Evolutionary conservation across 2,797 vertebrate species (phyloP), one percentile per base, ranked within the genome.

Genomic region (Anguilla obscura): DNA sequence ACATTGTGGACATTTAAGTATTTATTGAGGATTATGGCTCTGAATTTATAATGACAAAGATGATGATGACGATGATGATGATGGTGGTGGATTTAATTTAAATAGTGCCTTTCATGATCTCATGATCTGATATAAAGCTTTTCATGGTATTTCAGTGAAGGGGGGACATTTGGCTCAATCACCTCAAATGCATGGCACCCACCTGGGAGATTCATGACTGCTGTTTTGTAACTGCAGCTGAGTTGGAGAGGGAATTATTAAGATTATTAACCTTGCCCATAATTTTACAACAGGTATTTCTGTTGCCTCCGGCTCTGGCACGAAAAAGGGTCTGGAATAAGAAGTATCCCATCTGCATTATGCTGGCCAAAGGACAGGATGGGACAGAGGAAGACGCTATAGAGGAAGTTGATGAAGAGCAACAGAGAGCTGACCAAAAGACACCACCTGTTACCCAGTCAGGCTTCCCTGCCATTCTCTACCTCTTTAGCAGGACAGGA

Each of bases 271-370:
- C 16, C 33, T 79, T 48, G 50, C 79, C 24, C 18, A n/a, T 24
- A 10, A 45, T 2, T 69, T 92, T 89, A 83, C 89, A 86, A 88
- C 93, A 98, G 97, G 95, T 98, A 6, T 97, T 95, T 91, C 95
- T 98, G 88, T 94, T 96, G 88, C 98, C 97, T 0, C 89, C 94
- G 40, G 93, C 92, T 86, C 92, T 98, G 94, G 97, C 97, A 54
- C 95, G 95, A 80, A 98, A 98, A 91, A 93, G 98, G 92, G 89
- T 94, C 0, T 98, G 98, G 97, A 98, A 97, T 93, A 97, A 96
- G 90, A 98, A 98, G 90, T 98, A 98, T 90, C 97, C 98, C 89
- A 97, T 98, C 93, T 98, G 97, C 88, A 89, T 98, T 91, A 95
- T 95, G 86, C 93, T 97, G 84, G 90, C 93, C 0, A 87, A 88